A percentile compares a stretch with the other conserved stretches of the same genome.
Evolutionary conservation across 2,113 vertebrate genomes (phyloP).

Genomic region (Rutilus rutilus): DNA sequence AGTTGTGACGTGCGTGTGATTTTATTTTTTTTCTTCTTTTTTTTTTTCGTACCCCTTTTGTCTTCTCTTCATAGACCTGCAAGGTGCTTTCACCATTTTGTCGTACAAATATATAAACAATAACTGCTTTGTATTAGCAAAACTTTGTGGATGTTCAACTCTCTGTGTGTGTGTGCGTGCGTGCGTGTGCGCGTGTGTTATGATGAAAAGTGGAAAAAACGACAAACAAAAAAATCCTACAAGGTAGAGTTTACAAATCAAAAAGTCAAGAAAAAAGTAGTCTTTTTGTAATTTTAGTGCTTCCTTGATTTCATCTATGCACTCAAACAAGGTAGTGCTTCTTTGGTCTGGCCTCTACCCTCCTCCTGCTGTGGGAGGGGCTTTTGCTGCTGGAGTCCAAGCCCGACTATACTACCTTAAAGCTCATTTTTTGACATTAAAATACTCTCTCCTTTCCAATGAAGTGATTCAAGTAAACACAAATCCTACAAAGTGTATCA

Average conservation of each 20-base stretch:
- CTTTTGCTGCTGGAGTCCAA: conserved; percentile 61
- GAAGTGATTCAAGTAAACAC: neutral
- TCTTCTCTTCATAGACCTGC: conserved; percentile 73
- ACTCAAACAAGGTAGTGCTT: conserved; percentile 88
- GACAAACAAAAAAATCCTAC: conserved; percentile 69
- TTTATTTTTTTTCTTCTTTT: conserved; percentile 50
- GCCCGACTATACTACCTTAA: conserved; percentile 18
- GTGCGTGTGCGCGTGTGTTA: conserved; percentile 51
- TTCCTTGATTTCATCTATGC: conserved; percentile 99
- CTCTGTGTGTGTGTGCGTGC: conserved; percentile 33
- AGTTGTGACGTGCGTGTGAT: conserved; percentile 75
- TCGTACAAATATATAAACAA: conserved; percentile 66
- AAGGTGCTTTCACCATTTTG: conserved; percentile 77
- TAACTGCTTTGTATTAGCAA: conserved; percentile 74
- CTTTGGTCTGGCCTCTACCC: conserved; percentile 62
- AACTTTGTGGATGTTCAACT: conserved; percentile 74
- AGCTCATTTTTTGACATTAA: neutral
- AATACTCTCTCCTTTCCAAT: neutral
- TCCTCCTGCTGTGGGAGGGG: conserved; percentile 48
- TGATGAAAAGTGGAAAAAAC: conserved; percentile 56
- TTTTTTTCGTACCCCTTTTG: conserved; percentile 53
- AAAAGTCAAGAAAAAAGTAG: conserved; percentile 70
- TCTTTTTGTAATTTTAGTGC: conserved; percentile 85
- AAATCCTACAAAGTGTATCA: neutral
- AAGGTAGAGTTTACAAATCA: conserved; percentile 81